Base-by-base conservation (phyloP, 2,888 invertebrate species). In the Galerucella pusilla region DNA sequence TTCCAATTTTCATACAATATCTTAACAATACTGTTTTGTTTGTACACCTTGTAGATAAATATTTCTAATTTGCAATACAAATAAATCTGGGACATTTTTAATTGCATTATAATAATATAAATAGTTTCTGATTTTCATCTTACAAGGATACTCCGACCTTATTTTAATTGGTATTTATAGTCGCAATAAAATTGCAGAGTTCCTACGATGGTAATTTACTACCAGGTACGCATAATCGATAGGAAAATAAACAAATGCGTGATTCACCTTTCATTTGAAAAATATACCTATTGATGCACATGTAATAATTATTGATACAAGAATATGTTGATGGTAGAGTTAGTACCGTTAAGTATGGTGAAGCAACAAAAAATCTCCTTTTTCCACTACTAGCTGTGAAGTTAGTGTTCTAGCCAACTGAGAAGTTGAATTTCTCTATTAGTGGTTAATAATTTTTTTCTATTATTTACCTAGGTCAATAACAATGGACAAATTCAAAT, bases 71-170 rank as follows among this genome's bases (percentile, higher is more conserved):
- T 61, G 12, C 35, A 61, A 35, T 9, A 61, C 14, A 28, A 61
- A 61, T 61, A 28, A 61, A 28, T 61, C 11, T 61, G 61, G 11
- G 35, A 28, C 61, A 61, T 61, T 61, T 61, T 61, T 61, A 61
- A 61, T 61, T 61, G 25, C 35, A 14, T 35, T 28, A 61, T 61
- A 54, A 54, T 54, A 61, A 35, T 61, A 28, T 61, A 28, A 61
- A 28, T 28, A 35, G 7, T 54, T 2, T 16, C 14, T 14, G 54
- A 54, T 54, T 16, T n/a, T n/a, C n/a, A 54, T 54, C 54, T 54
- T 14, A 16, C 54, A 54, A 54, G 54, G n/a, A 54, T 54, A 54
- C 54, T 0, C n/a, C 54, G 54, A 54, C 54, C 54, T 54, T 54
- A 14, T 54, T 54, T n/a, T 54, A 54, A 54, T 54, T 54, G 16